These are phyloP conservation scores for Laticauda colubrina DNA, from an alignment of 2,113 vertebrate genomes.

Conservation along the genomic window DNA sequence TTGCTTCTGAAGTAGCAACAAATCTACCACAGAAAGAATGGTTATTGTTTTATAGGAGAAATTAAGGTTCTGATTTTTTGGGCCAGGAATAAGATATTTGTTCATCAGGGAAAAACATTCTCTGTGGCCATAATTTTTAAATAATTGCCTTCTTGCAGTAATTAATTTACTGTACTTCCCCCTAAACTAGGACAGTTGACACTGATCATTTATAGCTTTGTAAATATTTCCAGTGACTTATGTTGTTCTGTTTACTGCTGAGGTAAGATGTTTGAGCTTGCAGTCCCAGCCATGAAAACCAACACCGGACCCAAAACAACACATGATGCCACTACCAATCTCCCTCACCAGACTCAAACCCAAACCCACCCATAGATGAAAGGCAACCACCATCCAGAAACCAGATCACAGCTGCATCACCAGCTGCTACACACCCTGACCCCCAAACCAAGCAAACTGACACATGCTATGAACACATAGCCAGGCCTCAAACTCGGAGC, in stretches of 20 bases:
- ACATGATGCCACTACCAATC: too few species aligned
- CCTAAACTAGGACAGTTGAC: neutral
- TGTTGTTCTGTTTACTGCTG: neutral
- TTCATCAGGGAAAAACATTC: slow-evolving; percentile 30
- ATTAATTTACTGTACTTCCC: neutral
- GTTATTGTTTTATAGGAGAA: slow-evolving; percentile 49
- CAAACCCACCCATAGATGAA: too few species aligned
- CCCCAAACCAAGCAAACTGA: too few species aligned
- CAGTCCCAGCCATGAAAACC: too few species aligned
- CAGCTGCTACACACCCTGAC: too few species aligned
- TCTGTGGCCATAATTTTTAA: neutral
- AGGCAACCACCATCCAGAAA: too few species aligned
- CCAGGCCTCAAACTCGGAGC: too few species aligned
- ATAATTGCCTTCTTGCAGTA: neutral
- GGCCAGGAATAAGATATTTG: slow-evolving; percentile 12
- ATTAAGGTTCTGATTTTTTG: slow-evolving; percentile 34
- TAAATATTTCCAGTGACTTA: neutral
- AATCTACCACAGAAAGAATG: slow-evolving; percentile 42
- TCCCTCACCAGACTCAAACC: too few species aligned
- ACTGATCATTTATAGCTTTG: neutral
- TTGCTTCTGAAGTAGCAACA: slow-evolving; percentile 39
- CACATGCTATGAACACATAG: too few species aligned
- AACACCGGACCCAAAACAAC: too few species aligned
- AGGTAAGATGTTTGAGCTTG: neutral
- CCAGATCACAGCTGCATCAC: too few species aligned